These are phyloP conservation scores for Genyomyrus donnyi DNA, from an alignment of 2,113 vertebrate species.

Conservation along the genomic window DNA sequence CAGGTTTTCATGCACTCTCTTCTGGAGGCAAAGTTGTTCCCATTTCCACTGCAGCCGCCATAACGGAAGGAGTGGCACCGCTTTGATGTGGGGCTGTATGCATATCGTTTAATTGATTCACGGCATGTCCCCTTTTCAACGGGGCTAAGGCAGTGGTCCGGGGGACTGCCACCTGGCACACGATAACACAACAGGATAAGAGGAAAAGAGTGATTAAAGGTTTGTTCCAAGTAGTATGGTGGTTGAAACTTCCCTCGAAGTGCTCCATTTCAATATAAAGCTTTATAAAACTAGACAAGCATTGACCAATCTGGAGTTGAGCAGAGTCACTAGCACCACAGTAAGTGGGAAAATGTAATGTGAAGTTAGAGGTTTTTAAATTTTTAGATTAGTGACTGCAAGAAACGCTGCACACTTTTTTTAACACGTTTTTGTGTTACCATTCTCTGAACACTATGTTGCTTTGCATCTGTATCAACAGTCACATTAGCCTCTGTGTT, in stretches of 20 bases:
- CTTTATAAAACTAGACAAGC: not conserved
- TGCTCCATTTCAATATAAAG: not conserved
- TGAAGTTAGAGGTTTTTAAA: not conserved
- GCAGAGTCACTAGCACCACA: not conserved
- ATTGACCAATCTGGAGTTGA: not conserved
- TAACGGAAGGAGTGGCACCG: conserved; percentile 69
- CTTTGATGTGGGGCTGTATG: conserved; percentile 53
- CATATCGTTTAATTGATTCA: conserved; percentile 57
- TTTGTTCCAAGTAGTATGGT: not conserved
- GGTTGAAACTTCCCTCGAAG: not conserved
- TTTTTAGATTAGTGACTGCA: not conserved
- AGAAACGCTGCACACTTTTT: not conserved
- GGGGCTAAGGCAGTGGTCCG: conserved; percentile 54
- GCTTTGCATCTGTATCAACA: not conserved
- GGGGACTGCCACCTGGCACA: conserved; percentile 46
- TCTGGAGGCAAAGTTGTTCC: conserved; percentile 72
- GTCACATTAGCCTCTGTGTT: not conserved
- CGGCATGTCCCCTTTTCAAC: conserved; percentile 64
- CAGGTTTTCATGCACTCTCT: conserved; percentile 65
- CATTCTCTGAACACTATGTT: not conserved
- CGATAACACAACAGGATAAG: not conserved
- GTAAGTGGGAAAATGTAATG: not conserved
- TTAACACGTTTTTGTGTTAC: not conserved
- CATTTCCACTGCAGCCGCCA: conserved; percentile 83
- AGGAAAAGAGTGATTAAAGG: not conserved